phyloP scores from a whole-genome alignment of 2,113 vertebrate genomes.

The Laticauda colubrina region DNA sequence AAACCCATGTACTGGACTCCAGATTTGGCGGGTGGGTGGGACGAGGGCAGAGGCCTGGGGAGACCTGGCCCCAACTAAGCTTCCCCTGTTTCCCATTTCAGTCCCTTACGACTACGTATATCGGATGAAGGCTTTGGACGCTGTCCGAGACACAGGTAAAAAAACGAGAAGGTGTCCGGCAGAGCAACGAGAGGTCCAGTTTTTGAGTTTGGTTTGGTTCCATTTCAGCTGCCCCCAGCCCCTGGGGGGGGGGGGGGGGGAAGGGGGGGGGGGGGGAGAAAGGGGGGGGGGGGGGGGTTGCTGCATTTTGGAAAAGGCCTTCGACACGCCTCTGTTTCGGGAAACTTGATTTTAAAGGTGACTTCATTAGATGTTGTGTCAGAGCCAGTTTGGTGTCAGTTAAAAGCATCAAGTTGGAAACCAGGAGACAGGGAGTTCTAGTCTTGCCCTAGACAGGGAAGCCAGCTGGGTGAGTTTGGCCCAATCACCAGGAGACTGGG shows the following conservation, averaged over 20 bases:
- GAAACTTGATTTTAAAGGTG: too few species aligned
- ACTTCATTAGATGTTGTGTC: background rate
- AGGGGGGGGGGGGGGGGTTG: too few species aligned
- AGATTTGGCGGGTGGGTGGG: background rate
- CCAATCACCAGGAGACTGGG: too few species aligned
- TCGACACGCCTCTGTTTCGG: too few species aligned
- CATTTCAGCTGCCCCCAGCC: too few species aligned
- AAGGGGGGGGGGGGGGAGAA: too few species aligned
- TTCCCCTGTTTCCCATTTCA: conserved; percentile 47
- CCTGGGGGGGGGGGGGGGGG: fast-evolving
- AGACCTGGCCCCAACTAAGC: background rate
- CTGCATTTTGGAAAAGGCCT: background rate
- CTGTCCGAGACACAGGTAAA: conserved; percentile 84
- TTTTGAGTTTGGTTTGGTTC: background rate
- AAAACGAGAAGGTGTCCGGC: background rate
- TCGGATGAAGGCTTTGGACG: conserved; percentile 93
- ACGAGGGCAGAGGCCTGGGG: fast-evolving
- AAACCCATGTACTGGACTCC: conserved; percentile 38
- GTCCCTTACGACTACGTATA: conserved; percentile 86
- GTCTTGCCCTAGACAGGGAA: too few species aligned
- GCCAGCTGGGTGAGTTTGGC: too few species aligned
- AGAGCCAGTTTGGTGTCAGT: too few species aligned
- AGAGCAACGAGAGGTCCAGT: background rate
- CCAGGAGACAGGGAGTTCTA: too few species aligned
- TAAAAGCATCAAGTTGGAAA: too few species aligned